Evolutionary conservation across 2,113 vertebrate species (phyloP), one percentile per base, ranked within the genome.

Genomic region (Epinephelus moara): DNA sequence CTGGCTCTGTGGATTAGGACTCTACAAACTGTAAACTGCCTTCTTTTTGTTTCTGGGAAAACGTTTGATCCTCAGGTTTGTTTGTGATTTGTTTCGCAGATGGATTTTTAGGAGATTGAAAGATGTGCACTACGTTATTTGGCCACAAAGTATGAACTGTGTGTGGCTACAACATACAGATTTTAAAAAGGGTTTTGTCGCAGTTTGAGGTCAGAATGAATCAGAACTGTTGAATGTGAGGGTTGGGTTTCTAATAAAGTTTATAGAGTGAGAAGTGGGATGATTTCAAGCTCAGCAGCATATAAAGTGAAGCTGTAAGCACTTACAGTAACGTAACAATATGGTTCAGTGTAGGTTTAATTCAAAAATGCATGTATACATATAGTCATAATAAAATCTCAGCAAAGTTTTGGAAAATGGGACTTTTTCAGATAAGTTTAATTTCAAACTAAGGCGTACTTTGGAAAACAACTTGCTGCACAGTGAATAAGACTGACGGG

Each of bases 11-110:
- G 47, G 19, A 42, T 4, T 10, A 30, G 60, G 49, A 33, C 60
- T 47, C 19, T 49, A 42, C 11, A 10, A 9, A 47, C 60, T 19
- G 12, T 27, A 1, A 2, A 18, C 23, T 5, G 2, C 11, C 27
- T 52, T 55, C 9, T 64, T 15, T 52, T 6, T 23, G 64, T 45
- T 68, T n/a, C 23, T 42, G 63, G 25, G 71, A 62, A 55, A 2
- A 37, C 6, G 40, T 70, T 42, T 11, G 73, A 52, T 81, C 77
- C 70, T 86, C 89, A 81, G 86, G 80, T 57, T 62, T 60, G 71
- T 53, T 25, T 55, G 64, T 68, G 63, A 62, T 59, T 30, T 4
- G 27, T 60, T 1, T 12, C 9, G 3, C 19, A 47, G n/a, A 19
- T 52, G 53, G 17, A 57, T 27, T 25, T 52, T 75, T 14, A 25